Evolutionary conservation across 2,888 invertebrate species (phyloP), one percentile per base, ranked within the genome.

Genomic region (Petrolisthes cinctipes): DNA sequence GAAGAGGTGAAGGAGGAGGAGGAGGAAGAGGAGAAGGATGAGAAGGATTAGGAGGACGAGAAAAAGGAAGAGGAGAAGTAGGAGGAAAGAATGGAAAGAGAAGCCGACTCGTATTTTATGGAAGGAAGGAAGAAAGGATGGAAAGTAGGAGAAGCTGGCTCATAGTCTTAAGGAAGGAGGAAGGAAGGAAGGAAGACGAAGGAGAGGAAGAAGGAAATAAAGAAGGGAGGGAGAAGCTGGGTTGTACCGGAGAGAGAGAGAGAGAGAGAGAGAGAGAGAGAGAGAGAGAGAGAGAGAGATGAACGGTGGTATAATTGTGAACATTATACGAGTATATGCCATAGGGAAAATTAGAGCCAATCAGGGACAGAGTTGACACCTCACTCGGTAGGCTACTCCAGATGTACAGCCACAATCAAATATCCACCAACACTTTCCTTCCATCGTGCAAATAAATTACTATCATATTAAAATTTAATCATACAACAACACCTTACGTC

Each of bases 231-330:
- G 73, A 17, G 73, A 20, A 7, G n/a, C 17, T 73, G 17, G 73
- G 7, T 11, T 20, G 73, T 73, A 7, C 23, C n/a, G 7, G n/a
- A 20, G 73, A 20, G 73, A 20, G 73, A 20, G 73, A 20, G 73
- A 20, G 73, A 73, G 73, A 73, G 73, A 73, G 73, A 73, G 73
- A n/a, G 73, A 73, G 73, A n/a, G 73, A 73, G 73, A n/a, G 73
- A 73, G 73, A 73, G 73, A 73, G 73, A n/a, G 73, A 73, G 73
- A n/a, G 73, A 73, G 73, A 61, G 61, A 61, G 61, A 61, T 61
- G 61, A 61, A 37, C 37, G 37, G 37, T 37, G 37, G 2, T 37
- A 37, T 37, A 37, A 1, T 37, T 37, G 2, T 37, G 37, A 2
- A 37, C 37, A 37, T 37, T 37, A 1, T 37, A 37, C 37, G 37